phyloP scores from a whole-genome alignment of 2,888 invertebrate genomes.

The Hydriomena furcata region DNA sequence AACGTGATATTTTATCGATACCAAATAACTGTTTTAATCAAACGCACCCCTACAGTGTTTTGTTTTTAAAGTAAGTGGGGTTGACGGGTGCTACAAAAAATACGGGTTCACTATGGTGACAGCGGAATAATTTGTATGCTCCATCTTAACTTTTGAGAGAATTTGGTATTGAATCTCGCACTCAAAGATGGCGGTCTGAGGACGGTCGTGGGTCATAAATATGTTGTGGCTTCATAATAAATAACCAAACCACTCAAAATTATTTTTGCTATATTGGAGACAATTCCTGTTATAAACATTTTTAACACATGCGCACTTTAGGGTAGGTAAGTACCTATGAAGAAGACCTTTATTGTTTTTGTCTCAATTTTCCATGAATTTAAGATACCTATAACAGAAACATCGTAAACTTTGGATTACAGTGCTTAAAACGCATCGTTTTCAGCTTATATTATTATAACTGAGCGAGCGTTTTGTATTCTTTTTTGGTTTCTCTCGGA shows the following conservation, averaged over 20 bases:
- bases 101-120: conserved; percentile 62
- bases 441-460: too few relatives aligned
- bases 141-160: conserved; percentile 62
- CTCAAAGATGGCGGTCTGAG: conserved; percentile 46
- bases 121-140: conserved; percentile 65
- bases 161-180: conserved; percentile 72
- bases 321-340: too few relatives aligned
- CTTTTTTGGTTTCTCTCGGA: too few relatives aligned
- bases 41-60: conserved; percentile 55
- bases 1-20: conserved; percentile 21
- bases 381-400: too few relatives aligned
- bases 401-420: too few relatives aligned
- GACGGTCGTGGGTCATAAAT: conserved; percentile 65
- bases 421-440: too few relatives aligned
- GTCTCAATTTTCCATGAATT: too few relatives aligned
- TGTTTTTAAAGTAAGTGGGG: conserved; percentile 67
- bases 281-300: conserved; percentile 4
- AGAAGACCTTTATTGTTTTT: too few relatives aligned
- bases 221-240: conserved; percentile 54
- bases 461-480: too few relatives aligned
- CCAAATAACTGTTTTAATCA: conserved; percentile 3
- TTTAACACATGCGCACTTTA: conserved; percentile 12
- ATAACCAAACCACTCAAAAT: conserved; percentile 56
- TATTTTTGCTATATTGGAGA: conserved; percentile 44
- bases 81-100: conserved; percentile 74